A percentile compares a stretch with the other conserved stretches of the same genome.
phyloP scores from a whole-genome alignment of 2,797 vertebrate genomes.

The Mus minutoides region DNA sequence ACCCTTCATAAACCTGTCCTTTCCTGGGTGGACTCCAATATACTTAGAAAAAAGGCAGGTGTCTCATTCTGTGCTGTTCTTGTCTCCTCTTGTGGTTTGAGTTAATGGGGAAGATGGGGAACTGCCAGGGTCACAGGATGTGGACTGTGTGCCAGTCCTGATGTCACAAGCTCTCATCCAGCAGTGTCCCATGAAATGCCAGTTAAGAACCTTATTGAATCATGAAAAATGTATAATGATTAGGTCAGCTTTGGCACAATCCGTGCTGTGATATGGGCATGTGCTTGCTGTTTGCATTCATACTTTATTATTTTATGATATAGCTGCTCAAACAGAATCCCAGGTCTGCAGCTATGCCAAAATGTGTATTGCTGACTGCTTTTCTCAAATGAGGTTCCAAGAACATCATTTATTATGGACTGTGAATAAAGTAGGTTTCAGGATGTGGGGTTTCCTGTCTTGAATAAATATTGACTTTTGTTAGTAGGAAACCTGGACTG shows the following conservation, averaged over 20 bases:
- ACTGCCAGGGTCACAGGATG: constrained; percentile 49
- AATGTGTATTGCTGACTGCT: constrained; percentile 53
- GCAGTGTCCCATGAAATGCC: constrained; percentile 36
- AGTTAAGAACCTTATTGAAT: constrained; percentile 57
- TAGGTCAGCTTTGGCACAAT: constrained; percentile 50
- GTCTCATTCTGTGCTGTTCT: constrained; percentile 34
- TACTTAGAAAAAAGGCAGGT: constrained; percentile 21
- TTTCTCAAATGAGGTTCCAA: constrained; percentile 68
- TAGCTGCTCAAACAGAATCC: constrained; percentile 55
- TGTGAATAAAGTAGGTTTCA: constrained; percentile 54
- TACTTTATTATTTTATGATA: constrained; percentile 73
- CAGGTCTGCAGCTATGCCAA: constrained; percentile 72
- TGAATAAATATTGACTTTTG: not conserved
- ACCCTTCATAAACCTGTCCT: constrained; percentile 6
- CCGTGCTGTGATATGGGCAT: constrained; percentile 44
- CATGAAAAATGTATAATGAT: constrained; percentile 60
- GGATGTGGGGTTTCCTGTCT: constrained; percentile 40
- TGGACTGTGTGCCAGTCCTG: not conserved
- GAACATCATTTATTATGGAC: constrained; percentile 70
- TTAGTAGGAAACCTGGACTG: constrained; percentile 34
- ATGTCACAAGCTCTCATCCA: not conserved
- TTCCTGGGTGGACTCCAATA: constrained; percentile 56
- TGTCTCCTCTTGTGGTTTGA: not conserved
- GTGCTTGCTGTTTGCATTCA: constrained; percentile 73
- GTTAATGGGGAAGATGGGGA: constrained; percentile 62